Evolutionary conservation across 1,140 invertebrate species (phyloP).

Genomic region (Platorchestia sp.): DNA sequence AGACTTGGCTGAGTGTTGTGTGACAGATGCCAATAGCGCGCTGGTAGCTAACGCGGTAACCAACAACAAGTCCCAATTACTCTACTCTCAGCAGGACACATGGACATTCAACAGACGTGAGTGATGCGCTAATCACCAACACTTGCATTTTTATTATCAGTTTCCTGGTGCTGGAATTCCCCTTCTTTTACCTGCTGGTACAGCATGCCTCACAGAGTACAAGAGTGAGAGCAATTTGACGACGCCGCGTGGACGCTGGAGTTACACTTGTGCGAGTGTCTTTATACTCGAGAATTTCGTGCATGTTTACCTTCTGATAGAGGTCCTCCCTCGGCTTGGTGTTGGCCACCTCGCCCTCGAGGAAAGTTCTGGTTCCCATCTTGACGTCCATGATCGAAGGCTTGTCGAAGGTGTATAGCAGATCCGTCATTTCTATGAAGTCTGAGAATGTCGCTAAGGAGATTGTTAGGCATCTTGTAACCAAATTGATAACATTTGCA

Average conservation of each 20-base stretch:
- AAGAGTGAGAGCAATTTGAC: background rate
- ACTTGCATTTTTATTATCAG: background rate
- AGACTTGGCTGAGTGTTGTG: too few relatives aligned
- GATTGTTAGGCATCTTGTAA: background rate
- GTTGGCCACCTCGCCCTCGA: slow-evolving; percentile 94
- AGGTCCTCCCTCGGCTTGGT: slow-evolving; percentile 82
- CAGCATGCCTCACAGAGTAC: background rate
- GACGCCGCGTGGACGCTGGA: too few relatives aligned
- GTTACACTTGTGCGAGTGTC: background rate
- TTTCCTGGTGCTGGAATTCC: background rate
- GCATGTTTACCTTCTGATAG: slow-evolving; percentile 79
- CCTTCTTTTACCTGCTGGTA: background rate
- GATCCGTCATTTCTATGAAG: slow-evolving; percentile 91
- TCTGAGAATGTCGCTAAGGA: slow-evolving; percentile 69
- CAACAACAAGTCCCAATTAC: too few relatives aligned
- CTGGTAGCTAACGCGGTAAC: too few relatives aligned
- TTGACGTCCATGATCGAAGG: slow-evolving; percentile 94
- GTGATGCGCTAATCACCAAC: background rate
- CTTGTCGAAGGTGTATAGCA: slow-evolving; percentile 86
- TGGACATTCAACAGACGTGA: background rate
- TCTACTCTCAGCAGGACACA: background rate
- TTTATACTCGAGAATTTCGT: background rate
- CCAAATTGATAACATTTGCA: background rate
- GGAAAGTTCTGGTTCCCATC: slow-evolving; percentile 92
- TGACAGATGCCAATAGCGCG: too few relatives aligned